A percentile compares a stretch with the other conserved stretches of the same genome.
These are phyloP conservation scores for Macaria liturata DNA, from an alignment of 2,888 invertebrate genomes.

Conservation along the genomic window DNA sequence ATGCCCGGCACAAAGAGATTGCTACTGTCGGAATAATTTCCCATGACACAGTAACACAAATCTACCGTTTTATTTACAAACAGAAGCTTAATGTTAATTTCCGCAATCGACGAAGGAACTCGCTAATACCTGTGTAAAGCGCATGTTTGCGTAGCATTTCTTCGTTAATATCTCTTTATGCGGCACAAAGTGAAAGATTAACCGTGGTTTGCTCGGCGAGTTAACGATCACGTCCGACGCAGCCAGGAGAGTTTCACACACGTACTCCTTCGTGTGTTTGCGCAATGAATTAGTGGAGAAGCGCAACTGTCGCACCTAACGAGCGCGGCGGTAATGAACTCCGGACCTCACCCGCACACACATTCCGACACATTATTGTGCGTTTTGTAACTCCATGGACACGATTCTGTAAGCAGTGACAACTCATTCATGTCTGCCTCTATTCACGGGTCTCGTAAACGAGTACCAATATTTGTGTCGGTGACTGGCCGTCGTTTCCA, in stretches of 20 bases:
- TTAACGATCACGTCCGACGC: slow-evolving; percentile 68
- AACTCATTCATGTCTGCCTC: slow-evolving; percentile 34
- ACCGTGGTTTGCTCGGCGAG: slow-evolving; percentile 62
- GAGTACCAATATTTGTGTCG: slow-evolving; percentile 53
- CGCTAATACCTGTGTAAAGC: slow-evolving; percentile 57
- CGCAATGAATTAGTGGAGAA: slow-evolving; percentile 59
- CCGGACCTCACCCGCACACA: slow-evolving; percentile 24
- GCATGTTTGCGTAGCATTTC: slow-evolving; percentile 62
- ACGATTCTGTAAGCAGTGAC: slow-evolving; percentile 19
- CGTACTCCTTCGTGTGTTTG: slow-evolving; percentile 58
- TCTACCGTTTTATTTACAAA: slow-evolving; percentile 37
- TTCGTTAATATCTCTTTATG: slow-evolving; percentile 73
- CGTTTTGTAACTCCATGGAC: slow-evolving; percentile 14
- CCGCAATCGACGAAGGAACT: slow-evolving; percentile 54
- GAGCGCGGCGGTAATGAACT: slow-evolving; percentile 38
- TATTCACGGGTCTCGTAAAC: slow-evolving; percentile 49
- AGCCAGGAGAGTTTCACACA: slow-evolving; percentile 74
- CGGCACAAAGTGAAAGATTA: slow-evolving; percentile 78
- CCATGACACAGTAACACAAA: slow-evolving; percentile 58
- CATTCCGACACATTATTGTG: slow-evolving; percentile 23
- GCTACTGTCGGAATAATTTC: slow-evolving; percentile 37
- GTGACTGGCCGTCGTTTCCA: slow-evolving; percentile 56
- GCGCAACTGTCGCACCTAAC: slow-evolving; percentile 63
- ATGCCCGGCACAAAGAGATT: slow-evolving; percentile 19
- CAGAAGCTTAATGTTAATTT: slow-evolving; percentile 46